Conservation (phyloP, 1,140 invertebrate genomes). For the Eriosoma lanigerum region DNA sequence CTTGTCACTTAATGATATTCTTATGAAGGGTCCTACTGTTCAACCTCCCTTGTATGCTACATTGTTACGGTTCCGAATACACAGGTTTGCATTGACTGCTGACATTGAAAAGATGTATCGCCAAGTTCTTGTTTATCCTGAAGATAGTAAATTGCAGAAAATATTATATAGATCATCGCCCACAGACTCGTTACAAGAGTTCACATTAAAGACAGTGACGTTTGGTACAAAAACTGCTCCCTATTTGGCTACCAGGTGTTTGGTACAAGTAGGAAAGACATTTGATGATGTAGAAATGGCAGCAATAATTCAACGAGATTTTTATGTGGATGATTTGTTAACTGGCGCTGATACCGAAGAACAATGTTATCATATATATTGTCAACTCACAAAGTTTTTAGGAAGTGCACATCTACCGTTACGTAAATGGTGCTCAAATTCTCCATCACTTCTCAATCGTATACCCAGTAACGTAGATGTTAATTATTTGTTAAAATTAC, state of each 20-base stretch:
- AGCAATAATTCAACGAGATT: neutral
- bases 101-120: constrained; percentile 49
- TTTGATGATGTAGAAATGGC: neutral
- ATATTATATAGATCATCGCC: neutral
- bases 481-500: neutral
- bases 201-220: constrained; percentile 20
- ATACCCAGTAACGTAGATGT: neutral
- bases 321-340: constrained; percentile 39
- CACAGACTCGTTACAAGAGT: constrained; percentile 6
- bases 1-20: constrained; percentile 55
- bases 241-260: constrained; percentile 13
- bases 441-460: neutral
- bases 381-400: constrained; percentile 53
- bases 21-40: constrained; percentile 56
- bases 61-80: constrained; percentile 54
- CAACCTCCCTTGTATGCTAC: constrained; percentile 57
- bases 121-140: neutral
- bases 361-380: constrained; percentile 53
- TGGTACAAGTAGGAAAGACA: neutral
- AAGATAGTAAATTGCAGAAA: constrained; percentile 2
- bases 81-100: constrained; percentile 15
- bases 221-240: constrained; percentile 33
- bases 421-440: constrained; percentile 55
- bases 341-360: constrained; percentile 52
- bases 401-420: constrained; percentile 54